Evolutionary conservation across 2,888 invertebrate genomes (phyloP).

Genomic region (Campoplex nolae): DNA sequence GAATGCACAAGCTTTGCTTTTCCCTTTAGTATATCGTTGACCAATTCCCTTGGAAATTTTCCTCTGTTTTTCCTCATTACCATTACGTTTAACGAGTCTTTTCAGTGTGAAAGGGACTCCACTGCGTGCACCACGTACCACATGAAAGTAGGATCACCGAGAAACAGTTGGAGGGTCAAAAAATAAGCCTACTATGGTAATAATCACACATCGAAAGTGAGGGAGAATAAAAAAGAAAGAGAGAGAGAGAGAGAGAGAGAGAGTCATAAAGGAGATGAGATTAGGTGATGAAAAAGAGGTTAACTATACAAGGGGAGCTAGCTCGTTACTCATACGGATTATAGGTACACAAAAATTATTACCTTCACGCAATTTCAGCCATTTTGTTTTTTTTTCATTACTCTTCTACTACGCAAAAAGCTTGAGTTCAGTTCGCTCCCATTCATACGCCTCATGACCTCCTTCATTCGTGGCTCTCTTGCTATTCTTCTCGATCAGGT

Average conservation of each 20-base stretch:
- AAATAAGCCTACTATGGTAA: constrained; percentile 50
- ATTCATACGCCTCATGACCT: neutral
- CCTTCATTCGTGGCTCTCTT: neutral
- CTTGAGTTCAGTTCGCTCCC: constrained; percentile 1
- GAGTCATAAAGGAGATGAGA: neutral
- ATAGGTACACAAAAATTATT: constrained; percentile 26
- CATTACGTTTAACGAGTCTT: neutral
- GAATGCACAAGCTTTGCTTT: neutral
- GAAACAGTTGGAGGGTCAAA: constrained; percentile 40
- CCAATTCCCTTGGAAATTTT: neutral
- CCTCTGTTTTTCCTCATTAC: constrained; percentile 1
- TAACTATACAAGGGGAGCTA: neutral
- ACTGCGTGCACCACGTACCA: constrained; percentile 12
- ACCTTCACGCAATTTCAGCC: constrained; percentile 2
- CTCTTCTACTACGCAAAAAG: constrained; percentile 3
- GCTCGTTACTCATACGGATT: constrained; percentile 34
- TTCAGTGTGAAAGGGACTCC: neutral
- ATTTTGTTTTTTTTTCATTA: neutral
- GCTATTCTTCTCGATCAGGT: neutral
- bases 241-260: constrained; percentile 17
- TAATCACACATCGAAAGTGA: constrained; percentile 53
- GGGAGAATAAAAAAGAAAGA: neutral
- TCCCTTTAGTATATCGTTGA: neutral
- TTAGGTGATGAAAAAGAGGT: constrained; percentile 29
- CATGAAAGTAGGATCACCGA: constrained; percentile 33